phyloP scores from a whole-genome alignment of 2,113 vertebrate genomes.

The Calyptomena viridis region DNA sequence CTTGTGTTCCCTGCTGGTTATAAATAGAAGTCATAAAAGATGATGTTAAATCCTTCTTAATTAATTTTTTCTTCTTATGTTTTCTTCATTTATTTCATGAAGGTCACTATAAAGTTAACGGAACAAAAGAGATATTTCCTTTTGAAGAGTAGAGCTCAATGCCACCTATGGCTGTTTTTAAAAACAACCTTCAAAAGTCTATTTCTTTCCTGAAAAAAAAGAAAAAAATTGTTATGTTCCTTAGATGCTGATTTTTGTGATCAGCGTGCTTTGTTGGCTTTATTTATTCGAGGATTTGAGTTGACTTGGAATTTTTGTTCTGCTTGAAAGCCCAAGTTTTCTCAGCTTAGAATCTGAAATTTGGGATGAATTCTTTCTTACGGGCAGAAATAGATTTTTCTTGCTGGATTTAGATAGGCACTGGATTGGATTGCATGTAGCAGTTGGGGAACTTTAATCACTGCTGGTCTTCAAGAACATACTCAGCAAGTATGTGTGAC shows the following conservation, averaged over 20 bases:
- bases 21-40: neutral
- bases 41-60: neutral
- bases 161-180: neutral
- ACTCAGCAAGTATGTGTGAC: neutral
- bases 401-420: neutral
- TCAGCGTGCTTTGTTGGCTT: neutral
- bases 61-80: neutral
- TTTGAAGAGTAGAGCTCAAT: neutral
- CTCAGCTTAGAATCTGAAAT: neutral
- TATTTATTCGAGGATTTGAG: neutral
- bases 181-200: neutral
- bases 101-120: neutral
- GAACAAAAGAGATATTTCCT: neutral
- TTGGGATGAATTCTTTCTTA: neutral
- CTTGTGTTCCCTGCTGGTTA: neutral
- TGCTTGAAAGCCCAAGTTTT: neutral
- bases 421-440: rapidly evolving
- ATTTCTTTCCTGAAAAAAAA: neutral
- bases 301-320: neutral
- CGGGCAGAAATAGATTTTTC: neutral
- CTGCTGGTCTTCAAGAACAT: neutral
- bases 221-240: neutral
- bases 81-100: neutral
- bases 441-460: neutral
- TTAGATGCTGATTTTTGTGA: neutral